A percentile compares a stretch with the other conserved stretches of the same genome.
phyloP scores from a whole-genome alignment of 2,113 vertebrate species.

The Corvus hawaiiensis region DNA sequence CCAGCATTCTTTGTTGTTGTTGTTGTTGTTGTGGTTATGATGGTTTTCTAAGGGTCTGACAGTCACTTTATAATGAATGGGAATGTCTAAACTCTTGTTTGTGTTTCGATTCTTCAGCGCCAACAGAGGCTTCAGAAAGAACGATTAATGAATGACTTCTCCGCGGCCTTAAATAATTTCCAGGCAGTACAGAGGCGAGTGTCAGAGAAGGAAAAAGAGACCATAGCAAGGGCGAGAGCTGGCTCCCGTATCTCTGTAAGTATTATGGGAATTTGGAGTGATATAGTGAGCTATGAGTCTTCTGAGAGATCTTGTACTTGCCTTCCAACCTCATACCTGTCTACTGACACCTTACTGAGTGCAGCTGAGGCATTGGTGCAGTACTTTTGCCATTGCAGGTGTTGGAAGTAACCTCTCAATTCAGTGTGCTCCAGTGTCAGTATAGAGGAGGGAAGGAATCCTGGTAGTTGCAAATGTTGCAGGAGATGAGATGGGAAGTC shows the following conservation, averaged over 20 bases:
- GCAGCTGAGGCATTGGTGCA: neutral
- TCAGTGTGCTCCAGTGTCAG: neutral
- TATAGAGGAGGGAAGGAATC: neutral
- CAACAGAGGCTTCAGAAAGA: slow-evolving; percentile 95
- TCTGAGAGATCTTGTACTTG: neutral
- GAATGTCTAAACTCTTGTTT: neutral
- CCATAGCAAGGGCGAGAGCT: slow-evolving; percentile 86
- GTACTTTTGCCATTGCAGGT: neutral
- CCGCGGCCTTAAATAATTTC: slow-evolving; percentile 89
- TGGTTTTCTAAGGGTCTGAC: neutral
- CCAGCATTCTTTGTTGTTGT: neutral
- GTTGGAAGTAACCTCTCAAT: neutral
- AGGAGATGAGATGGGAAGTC: neutral
- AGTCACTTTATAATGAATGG: neutral
- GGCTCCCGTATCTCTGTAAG: slow-evolving; percentile 89
- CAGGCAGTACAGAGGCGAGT: slow-evolving; percentile 87
- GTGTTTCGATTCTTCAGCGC: slow-evolving; percentile 74
- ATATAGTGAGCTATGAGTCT: neutral
- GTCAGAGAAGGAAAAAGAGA: slow-evolving; percentile 91
- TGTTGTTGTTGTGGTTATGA: neutral
- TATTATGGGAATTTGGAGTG: neutral
- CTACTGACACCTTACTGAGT: neutral
- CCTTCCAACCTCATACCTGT: neutral
- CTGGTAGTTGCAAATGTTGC: neutral
- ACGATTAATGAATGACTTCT: slow-evolving; percentile 95